A percentile compares a stretch with the other conserved stretches of the same genome.
Evolutionary conservation across 1,140 invertebrate species (phyloP).

Genomic region (Conus ventricosus): DNA sequence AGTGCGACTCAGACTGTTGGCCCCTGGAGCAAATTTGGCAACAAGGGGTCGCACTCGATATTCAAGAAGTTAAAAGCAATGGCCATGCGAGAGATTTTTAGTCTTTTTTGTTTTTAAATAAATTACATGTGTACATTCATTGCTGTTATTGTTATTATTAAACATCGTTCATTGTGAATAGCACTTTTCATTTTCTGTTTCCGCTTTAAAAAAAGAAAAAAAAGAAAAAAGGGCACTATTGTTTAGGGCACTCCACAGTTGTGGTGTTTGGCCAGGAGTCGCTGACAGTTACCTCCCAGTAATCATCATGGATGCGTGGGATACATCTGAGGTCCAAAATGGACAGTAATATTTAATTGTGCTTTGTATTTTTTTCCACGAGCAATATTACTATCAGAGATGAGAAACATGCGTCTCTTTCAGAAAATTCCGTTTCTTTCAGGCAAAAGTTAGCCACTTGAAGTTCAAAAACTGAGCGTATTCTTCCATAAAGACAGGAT

Average conservation of each 20-base stretch:
- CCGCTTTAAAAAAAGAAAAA: neutral
- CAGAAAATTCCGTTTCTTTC: neutral
- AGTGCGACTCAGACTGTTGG: too few species aligned
- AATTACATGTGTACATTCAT: too few species aligned
- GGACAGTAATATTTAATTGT: neutral
- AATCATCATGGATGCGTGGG: neutral
- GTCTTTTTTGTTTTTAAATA: too few species aligned
- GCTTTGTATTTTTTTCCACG: neutral
- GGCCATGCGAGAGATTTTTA: too few species aligned
- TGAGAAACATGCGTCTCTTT: neutral
- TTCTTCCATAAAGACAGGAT: too few species aligned
- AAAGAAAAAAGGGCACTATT: neutral
- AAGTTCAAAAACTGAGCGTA: neutral
- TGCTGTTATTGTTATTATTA: too few species aligned
- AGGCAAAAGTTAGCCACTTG: neutral
- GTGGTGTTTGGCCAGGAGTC: neutral
- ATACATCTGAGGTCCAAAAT: neutral
- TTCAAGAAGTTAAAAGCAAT: too few species aligned
- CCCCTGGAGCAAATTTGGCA: too few species aligned
- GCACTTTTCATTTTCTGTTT: too few species aligned
- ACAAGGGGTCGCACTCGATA: too few species aligned
- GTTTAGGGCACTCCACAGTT: neutral
- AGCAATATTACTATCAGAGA: neutral
- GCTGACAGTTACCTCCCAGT: neutral
- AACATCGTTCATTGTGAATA: too few species aligned